A percentile compares a stretch with the other conserved stretches of the same genome.
These are phyloP conservation scores for Psittacula echo DNA, from an alignment of 2,797 vertebrate species.

Conservation along the genomic window DNA sequence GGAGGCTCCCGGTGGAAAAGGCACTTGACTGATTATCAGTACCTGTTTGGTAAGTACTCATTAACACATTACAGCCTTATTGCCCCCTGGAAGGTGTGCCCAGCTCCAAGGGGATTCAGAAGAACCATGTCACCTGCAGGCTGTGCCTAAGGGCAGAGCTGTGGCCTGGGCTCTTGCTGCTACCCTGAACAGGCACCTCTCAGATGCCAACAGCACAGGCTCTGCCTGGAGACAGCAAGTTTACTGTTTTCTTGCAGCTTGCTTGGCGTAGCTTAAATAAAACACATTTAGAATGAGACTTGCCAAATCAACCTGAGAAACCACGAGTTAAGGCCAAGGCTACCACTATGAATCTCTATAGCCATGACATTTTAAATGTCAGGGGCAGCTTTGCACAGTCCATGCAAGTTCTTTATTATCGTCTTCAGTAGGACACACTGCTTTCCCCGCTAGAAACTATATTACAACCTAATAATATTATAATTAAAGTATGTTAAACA, in stretches of 20 bases:
- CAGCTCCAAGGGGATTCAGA: rapidly evolving
- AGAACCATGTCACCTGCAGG: not conserved
- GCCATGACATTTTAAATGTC: not conserved
- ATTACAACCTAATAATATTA: not conserved
- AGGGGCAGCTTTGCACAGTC: not conserved
- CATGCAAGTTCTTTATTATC: rapidly evolving
- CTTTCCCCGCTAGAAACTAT: not conserved
- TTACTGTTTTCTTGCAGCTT: not conserved
- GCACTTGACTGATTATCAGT: not conserved
- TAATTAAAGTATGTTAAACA: not conserved
- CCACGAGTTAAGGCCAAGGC: not conserved
- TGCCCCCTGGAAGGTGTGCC: not conserved
- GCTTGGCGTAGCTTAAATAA: not conserved
- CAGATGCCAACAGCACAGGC: rapidly evolving
- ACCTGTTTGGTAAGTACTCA: constrained; percentile 26
- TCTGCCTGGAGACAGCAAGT: not conserved
- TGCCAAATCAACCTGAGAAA: not conserved
- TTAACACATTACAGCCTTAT: rapidly evolving
- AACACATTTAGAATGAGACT: not conserved
- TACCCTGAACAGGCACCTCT: not conserved
- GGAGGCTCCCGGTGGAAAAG: constrained; percentile 71
- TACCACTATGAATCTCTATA: not conserved
- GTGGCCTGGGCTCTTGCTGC: not conserved
- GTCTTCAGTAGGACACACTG: rapidly evolving
- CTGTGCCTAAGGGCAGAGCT: not conserved